Percentiles rank a stretch among this genome's conserved stretches.
Evolutionary conservation across 23 tunicate genomes (phyloP).

Genomic region (Ciona savignyi): DNA sequence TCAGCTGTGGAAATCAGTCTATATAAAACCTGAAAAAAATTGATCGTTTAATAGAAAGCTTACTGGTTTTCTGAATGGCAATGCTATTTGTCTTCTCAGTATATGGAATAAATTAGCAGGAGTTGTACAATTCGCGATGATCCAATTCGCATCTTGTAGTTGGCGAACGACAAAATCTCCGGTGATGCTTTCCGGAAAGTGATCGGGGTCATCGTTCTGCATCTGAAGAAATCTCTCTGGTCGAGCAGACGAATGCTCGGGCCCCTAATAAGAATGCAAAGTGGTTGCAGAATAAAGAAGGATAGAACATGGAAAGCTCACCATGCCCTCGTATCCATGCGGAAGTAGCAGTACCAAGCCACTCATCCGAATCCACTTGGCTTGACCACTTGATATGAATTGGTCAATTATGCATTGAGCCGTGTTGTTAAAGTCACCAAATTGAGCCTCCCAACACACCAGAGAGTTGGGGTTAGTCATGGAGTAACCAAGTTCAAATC

Average conservation of each 20-base stretch:
- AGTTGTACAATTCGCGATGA: slow-evolving; percentile 89
- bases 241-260: slow-evolving; percentile 96
- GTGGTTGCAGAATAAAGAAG: background rate
- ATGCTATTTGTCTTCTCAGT: slow-evolving; percentile 74
- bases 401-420: slow-evolving; percentile 99
- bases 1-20: slow-evolving; percentile 60
- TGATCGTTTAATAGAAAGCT: background rate
- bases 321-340: slow-evolving; percentile 99
- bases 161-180: slow-evolving; percentile 74
- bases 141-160: slow-evolving; percentile 94
- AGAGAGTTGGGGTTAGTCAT: slow-evolving; percentile 94
- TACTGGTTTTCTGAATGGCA: slow-evolving; percentile 97
- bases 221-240: slow-evolving; percentile 96
- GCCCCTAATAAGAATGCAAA: slow-evolving; percentile 40
- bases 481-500: slow-evolving; percentile 97
- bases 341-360: slow-evolving; percentile 89
- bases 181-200: slow-evolving; percentile 48
- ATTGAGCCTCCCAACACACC: slow-evolving; percentile 97
- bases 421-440: slow-evolving; percentile 98
- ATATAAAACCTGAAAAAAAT: background rate
- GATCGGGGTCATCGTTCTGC: slow-evolving; percentile 99
- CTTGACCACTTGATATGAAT: slow-evolving; percentile 97
- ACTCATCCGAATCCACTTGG: slow-evolving; percentile 92
- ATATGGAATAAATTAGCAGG: slow-evolving; percentile 94
- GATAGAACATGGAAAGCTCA: slow-evolving; percentile 8